These are phyloP conservation scores for Eulemur mongoz DNA, from an alignment of 2,797 vertebrate genomes.

Conservation along the genomic window DNA sequence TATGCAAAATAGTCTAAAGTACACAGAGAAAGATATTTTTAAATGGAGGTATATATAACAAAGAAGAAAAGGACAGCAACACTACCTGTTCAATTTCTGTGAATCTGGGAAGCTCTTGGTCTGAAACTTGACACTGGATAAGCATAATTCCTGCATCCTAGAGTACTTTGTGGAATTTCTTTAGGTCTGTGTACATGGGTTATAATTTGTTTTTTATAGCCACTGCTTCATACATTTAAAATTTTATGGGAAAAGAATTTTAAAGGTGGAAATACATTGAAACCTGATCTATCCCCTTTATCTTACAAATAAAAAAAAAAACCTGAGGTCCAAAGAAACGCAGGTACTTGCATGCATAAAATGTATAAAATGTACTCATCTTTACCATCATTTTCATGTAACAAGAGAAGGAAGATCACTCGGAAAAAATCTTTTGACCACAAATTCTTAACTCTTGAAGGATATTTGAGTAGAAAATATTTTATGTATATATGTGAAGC, in stretches of 20 bases:
- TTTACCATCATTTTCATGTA: background rate
- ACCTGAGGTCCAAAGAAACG: background rate
- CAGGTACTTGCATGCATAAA: background rate
- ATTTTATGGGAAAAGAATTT: background rate
- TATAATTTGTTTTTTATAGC: background rate
- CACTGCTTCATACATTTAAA: background rate
- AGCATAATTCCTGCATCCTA: background rate
- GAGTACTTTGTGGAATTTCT: background rate
- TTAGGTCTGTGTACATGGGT: background rate
- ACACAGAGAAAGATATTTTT: background rate
- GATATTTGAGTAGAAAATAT: background rate
- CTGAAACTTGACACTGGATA: background rate
- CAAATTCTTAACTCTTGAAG: background rate
- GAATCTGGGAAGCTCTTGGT: background rate
- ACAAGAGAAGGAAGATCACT: background rate
- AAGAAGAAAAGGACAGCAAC: background rate
- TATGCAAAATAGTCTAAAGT: background rate
- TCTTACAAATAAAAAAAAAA: slow-evolving; percentile 1
- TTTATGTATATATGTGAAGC: background rate
- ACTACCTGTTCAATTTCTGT: background rate
- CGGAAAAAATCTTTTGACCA: background rate
- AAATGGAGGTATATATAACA: background rate
- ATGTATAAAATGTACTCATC: background rate
- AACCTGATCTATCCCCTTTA: background rate
- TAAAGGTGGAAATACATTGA: background rate